Evolutionary conservation across 2,113 vertebrate species (phyloP).

Genomic region (Nesogale talazaci): DNA sequence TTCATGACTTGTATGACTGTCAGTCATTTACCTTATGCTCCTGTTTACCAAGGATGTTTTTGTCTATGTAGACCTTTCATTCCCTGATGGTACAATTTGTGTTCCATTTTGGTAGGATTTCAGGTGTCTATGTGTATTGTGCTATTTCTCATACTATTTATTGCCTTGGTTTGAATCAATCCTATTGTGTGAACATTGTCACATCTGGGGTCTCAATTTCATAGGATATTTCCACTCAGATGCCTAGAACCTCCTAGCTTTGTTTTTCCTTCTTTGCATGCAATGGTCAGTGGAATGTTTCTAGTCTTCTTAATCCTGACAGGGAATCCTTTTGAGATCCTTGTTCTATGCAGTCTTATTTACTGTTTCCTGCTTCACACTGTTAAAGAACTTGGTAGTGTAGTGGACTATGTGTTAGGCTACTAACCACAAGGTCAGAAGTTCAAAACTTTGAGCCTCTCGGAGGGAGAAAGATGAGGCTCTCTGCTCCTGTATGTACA

Average conservation of each 20-base stretch:
- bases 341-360: too few relatives aligned
- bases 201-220: slow-evolving; percentile 7
- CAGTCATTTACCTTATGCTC: neutral
- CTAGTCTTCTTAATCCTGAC: too few relatives aligned
- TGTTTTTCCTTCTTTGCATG: neutral
- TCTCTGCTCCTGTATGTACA: too few relatives aligned
- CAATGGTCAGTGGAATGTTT: neutral
- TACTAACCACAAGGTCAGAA: too few relatives aligned
- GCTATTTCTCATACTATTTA: neutral
- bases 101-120: slow-evolving; percentile 7
- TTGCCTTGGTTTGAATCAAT: slow-evolving; percentile 34
- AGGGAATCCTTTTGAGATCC: too few relatives aligned
- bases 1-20: too few relatives aligned
- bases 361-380: too few relatives aligned
- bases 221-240: neutral
- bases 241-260: neutral
- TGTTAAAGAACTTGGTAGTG: too few relatives aligned
- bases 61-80: neutral
- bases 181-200: neutral
- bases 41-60: neutral
- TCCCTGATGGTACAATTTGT: neutral
- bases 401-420: too few relatives aligned
- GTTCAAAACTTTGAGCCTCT: too few relatives aligned
- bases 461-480: too few relatives aligned
- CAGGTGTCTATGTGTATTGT: neutral